Base-by-base conservation (phyloP, 2,888 invertebrate species). In the Pomacea canaliculata region DNA sequence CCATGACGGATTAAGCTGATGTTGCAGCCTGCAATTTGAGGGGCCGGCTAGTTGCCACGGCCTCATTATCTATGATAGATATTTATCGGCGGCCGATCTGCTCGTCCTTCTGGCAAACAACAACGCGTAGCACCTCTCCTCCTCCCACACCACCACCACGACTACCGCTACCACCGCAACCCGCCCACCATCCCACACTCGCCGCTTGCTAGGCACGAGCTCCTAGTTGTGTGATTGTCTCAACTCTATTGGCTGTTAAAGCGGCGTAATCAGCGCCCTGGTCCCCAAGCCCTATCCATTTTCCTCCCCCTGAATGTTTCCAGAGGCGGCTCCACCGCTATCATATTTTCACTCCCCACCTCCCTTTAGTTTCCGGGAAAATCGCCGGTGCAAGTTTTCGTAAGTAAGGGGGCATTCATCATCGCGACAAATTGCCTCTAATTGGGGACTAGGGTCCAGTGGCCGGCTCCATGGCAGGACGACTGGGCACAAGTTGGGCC, bases 41-140 rank as follows among this genome's bases (percentile, higher is more conserved):
- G 60, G 73, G 70, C 69, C 59, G 56, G 72, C 13, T 56, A 51
- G 18, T 59, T 63, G 63, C 70, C 56, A 68, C 37, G 48, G 62
- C 51, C 63, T 79, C 76, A 79, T 79, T 76, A 79, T 73, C 76
- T 73, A 71, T 79, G 78, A 79, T 79, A 73, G 76, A 79, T 79
- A 74, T 74, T 79, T 73, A 76, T 65, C 78, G 70, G 23, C 63
- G n/a, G 18, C 63, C 27, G 63, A 63, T 63, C 63, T 63, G 63
- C 16, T 56, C 12, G 51, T 56, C 51, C 51, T 56, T 56, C 51
- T 56, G 51, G 12, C 51, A 56, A 56, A 56, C 51, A 56, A 56
- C 51, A 56, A 16, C 51, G 10, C 37, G 1, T 37, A 37, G 10
- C 51, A 56, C 51, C 51, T 8, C 10, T 16, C 51, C 51, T 8